These are phyloP conservation scores for Gasterosteus nipponicus DNA, from an alignment of 2,113 vertebrate species.

Conservation along the genomic window DNA sequence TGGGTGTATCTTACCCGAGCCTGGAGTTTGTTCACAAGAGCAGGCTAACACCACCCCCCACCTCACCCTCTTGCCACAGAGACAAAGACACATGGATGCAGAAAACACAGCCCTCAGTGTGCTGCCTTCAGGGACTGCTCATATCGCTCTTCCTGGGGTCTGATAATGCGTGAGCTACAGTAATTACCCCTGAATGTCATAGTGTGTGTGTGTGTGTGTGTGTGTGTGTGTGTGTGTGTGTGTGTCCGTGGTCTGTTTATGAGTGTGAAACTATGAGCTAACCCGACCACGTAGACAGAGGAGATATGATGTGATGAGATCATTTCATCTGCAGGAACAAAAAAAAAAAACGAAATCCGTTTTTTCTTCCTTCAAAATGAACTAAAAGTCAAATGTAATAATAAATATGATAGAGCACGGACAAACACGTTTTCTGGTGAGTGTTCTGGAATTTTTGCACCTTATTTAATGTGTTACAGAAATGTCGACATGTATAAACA, in stretches of 20 bases:
- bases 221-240: slow-evolving; percentile 17
- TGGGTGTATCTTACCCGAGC: slow-evolving; percentile 84
- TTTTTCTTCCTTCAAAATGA: slow-evolving; percentile 14
- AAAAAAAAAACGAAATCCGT: not conserved
- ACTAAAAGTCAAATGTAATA: slow-evolving; percentile 31
- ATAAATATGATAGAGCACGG: slow-evolving; percentile 5
- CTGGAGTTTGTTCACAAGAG: slow-evolving; percentile 70
- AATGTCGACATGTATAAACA: slow-evolving; percentile 22
- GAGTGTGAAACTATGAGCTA: slow-evolving; percentile 46
- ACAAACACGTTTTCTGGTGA: slow-evolving; percentile 18
- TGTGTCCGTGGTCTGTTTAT: slow-evolving; percentile 45
- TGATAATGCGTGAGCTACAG: slow-evolving; percentile 55
- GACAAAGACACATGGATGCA: slow-evolving; percentile 43
- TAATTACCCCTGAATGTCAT: slow-evolving; percentile 38
- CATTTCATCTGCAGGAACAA: slow-evolving; percentile 47
- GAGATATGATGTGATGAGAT: slow-evolving; percentile 68
- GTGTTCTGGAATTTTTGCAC: slow-evolving; percentile 30
- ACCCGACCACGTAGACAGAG: slow-evolving; percentile 37
- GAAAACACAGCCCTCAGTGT: slow-evolving; percentile 20
- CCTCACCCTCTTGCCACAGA: slow-evolving; percentile 10
- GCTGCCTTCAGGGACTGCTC: slow-evolving; percentile 52
- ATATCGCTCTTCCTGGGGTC: slow-evolving; percentile 68
- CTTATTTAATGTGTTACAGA: slow-evolving; percentile 27
- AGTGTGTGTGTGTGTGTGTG: slow-evolving; percentile 25
- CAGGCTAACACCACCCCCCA: slow-evolving; percentile 19